Base-by-base conservation (phyloP, 2,888 invertebrate species). In the Carpatolechia fugitivella region DNA sequence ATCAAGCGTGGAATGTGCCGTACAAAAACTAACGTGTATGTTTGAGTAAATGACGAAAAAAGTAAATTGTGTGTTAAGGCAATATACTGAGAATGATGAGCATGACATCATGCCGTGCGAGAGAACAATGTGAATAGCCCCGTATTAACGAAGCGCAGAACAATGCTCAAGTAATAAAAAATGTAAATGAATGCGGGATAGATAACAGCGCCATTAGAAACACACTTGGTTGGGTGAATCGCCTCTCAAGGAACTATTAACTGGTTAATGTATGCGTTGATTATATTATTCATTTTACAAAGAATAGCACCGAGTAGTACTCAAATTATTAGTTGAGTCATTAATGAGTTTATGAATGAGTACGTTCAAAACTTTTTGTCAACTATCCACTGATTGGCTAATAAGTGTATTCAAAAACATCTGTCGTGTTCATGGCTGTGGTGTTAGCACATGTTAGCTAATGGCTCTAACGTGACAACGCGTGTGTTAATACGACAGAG, bases 361-460 rank as follows among this genome's bases (percentile, higher is more conserved):
- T n/a, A n/a, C n/a, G n/a, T n/a, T n/a, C n/a, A n/a, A n/a, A n/a
- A n/a, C n/a, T n/a, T n/a, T n/a, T n/a, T 76, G 72, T 66, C 54
- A 59, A 60, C 62, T 68, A 62, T 61, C 58, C 64, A 68, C 66
- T 65, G 63, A 71, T 64, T 71, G 68, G 69, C 68, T 69, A 66
- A 63, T 70, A 70, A 64, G 68, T 71, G 63, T 70, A 64, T 65
- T 70, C 70, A 70, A 68, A 68, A 70, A 77, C 73, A 78, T 80
- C 65, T 79, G 76, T 74, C 65, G 69, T 70, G 64, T 68, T 74
- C 72, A 69, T 68, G 73, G 69, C 65, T 69, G 69, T 63, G 68
- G 65, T 72, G 69, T 78, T 77, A 76, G 76, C 80, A 83, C 74
- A 78, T 81, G 81, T 75, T 70, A 71, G 69, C 71, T 76, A 80